Evolutionary conservation across 2,113 vertebrate genomes (phyloP).

Genomic region (Centropus unirufus): DNA sequence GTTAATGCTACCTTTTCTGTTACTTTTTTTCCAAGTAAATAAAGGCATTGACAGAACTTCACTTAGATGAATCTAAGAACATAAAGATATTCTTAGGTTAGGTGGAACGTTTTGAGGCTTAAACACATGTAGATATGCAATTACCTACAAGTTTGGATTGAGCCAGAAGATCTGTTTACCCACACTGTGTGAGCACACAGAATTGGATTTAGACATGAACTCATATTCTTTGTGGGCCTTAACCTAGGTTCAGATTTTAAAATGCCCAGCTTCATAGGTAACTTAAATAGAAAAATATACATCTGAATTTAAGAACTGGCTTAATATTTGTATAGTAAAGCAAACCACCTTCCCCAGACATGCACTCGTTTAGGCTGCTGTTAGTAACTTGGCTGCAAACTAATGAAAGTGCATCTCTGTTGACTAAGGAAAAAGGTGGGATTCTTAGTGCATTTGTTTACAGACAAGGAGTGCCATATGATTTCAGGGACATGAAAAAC

Average conservation of each 20-base stretch:
- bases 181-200: accelerated
- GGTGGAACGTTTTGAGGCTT: not conserved
- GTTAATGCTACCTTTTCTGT: not conserved
- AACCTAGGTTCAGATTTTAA: not conserved
- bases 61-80: not conserved
- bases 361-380: not conserved
- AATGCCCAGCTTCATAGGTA: not conserved
- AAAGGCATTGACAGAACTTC: not conserved
- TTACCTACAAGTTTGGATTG: not conserved
- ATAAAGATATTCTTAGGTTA: not conserved
- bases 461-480: not conserved
- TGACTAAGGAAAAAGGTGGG: not conserved
- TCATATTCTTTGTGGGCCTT: not conserved
- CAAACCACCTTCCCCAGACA: not conserved
- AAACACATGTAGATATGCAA: not conserved
- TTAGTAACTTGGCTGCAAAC: not conserved
- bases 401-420: not conserved
- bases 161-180: not conserved
- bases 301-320: not conserved
- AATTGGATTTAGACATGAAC: not conserved
- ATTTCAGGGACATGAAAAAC: not conserved
- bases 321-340: not conserved
- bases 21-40: not conserved
- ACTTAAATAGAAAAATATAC: too few relatives aligned
- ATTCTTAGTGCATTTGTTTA: not conserved